Evolutionary conservation across 2,888 invertebrate genomes (phyloP).

Genomic region (Oscheius sp.): DNA sequence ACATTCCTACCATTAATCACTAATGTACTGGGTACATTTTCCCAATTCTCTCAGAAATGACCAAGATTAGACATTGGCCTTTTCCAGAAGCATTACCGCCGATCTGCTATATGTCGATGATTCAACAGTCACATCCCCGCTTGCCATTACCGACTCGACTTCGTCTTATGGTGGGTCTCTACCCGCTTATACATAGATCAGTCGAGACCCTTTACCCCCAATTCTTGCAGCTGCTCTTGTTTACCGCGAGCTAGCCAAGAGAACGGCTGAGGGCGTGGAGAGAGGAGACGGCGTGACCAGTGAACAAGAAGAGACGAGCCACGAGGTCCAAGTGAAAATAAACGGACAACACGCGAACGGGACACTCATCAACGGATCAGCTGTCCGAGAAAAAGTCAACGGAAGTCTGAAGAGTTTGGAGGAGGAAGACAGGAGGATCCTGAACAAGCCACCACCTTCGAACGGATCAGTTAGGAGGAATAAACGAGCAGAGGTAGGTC

Average conservation of each 20-base stretch:
- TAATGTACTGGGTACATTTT: neutral
- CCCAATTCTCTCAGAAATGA: neutral
- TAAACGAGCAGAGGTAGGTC: constrained; percentile 10
- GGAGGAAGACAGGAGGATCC: neutral
- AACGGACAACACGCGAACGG: neutral
- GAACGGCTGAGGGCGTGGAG: constrained; percentile 6
- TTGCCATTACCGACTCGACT: constrained; percentile 16
- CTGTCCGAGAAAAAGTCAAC: too few species aligned
- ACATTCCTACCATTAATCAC: too few species aligned
- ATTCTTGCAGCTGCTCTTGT: constrained; percentile 32
- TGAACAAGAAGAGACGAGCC: neutral
- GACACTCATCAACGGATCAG: too few species aligned
- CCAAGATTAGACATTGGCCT: neutral
- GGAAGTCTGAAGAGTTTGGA: too few species aligned
- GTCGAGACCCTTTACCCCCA: neutral
- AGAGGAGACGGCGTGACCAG: neutral
- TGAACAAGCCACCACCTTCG: constrained; percentile 1
- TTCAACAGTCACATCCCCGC: constrained; percentile 29
- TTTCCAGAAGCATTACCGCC: constrained; percentile 26
- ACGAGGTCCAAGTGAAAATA: neutral
- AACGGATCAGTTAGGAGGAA: constrained; percentile 7
- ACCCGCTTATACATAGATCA: constrained; percentile 11
- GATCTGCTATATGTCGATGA: constrained; percentile 28
- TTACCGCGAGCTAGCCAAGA: constrained; percentile 10
- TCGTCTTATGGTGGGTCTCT: constrained; percentile 18